Conservation (phyloP, 30 jellyfish, hydroid and myxozoan species). For the Nemopilema nomurai region DNA sequence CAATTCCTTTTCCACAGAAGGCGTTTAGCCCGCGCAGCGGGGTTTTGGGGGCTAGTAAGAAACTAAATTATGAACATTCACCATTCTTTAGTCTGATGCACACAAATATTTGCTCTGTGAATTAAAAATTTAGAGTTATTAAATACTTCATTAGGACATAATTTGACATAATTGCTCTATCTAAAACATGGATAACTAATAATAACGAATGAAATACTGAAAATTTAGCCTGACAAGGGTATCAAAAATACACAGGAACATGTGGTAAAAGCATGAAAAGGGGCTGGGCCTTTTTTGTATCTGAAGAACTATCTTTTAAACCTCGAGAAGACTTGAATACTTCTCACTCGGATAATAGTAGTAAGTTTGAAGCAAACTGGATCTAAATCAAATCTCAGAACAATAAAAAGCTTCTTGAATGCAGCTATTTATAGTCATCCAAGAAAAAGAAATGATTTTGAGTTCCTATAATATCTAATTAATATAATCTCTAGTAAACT, state of each 20-base stretch:
- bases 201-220: background rate
- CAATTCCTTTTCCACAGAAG: too few species aligned
- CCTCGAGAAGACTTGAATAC: conserved; percentile 34
- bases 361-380: conserved; percentile 61
- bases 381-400: conserved; percentile 32
- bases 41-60: conserved; percentile 7
- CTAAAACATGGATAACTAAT: conserved; percentile 27
- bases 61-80: background rate
- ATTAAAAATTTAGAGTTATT: background rate
- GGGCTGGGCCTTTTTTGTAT: conserved; percentile 57
- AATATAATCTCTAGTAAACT: conserved; percentile 17
- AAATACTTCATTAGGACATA: background rate
- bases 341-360: conserved; percentile 16
- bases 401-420: conserved; percentile 16
- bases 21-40: too few species aligned
- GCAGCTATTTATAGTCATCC: conserved; percentile 56
- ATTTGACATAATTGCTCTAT: conserved; percentile 48
- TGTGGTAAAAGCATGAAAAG: conserved; percentile 33
- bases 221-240: background rate
- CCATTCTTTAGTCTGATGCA: conserved; percentile 20
- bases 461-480: conserved; percentile 32
- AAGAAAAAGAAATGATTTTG: conserved; percentile 23
- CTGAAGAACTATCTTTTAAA: conserved; percentile 21
- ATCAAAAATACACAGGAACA: conserved; percentile 11
- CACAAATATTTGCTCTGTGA: conserved; percentile 36